Percentiles rank a stretch among this genome's conserved stretches.
These are phyloP conservation scores for Mimas tiliae DNA, from an alignment of 2,888 invertebrate species.

Conservation along the genomic window DNA sequence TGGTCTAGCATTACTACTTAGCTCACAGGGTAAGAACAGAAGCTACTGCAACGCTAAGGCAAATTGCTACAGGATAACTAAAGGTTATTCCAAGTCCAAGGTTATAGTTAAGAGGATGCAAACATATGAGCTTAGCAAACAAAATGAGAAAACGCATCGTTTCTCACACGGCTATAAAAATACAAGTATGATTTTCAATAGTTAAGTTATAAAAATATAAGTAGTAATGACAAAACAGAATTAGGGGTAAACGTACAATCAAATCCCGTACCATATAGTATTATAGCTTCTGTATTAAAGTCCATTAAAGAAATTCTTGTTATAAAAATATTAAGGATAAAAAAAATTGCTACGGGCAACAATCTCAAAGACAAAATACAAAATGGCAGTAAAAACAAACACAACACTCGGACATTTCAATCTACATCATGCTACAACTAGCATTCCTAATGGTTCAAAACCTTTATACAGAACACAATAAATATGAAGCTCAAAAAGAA, in stretches of 20 bases:
- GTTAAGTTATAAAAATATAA: not conserved
- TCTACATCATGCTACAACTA: conserved; percentile 15
- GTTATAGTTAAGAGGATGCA: conserved; percentile 3
- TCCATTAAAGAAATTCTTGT: not conserved
- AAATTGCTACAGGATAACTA: not conserved
- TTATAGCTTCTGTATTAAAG: not conserved
- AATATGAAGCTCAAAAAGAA: not conserved
- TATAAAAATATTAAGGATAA: not conserved
- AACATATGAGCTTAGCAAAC: not conserved
- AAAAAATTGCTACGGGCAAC: not conserved
- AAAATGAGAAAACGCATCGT: not conserved
- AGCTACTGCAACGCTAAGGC: not conserved
- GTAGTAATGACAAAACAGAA: not conserved
- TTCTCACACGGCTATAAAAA: not conserved
- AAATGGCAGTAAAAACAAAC: conserved; percentile 20
- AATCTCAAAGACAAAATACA: conserved; percentile 1
- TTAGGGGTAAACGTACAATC: not conserved
- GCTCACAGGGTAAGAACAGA: conserved; percentile 8
- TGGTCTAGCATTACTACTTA: conserved; percentile 76
- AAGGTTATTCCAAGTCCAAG: not conserved
- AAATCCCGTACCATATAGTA: not conserved
- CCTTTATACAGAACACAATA: no score
- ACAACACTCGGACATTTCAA: not conserved
- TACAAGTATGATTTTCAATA: not conserved
- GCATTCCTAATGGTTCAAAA: conserved; percentile 1